Evolutionary conservation across 2,888 invertebrate genomes (phyloP).

Genomic region (Stenchaetothrips biformis): DNA sequence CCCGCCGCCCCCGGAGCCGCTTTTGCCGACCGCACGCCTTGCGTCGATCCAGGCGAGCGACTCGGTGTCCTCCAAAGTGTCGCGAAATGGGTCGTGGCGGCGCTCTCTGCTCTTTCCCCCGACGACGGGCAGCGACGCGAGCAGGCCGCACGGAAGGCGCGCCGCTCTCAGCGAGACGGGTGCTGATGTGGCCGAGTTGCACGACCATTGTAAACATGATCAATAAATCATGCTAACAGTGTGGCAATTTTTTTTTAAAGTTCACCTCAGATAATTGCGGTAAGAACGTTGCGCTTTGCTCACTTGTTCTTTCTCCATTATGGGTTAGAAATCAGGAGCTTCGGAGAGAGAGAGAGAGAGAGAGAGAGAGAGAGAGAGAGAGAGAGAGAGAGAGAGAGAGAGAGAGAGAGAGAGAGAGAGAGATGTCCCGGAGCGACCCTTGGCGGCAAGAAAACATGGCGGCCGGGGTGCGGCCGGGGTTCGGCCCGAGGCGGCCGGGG

Average conservation of each 20-base stretch:
- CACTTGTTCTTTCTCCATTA: background rate
- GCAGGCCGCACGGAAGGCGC: background rate
- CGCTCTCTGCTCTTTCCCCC: conserved; percentile 49
- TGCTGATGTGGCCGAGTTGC: no score
- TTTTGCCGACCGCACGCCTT: no score
- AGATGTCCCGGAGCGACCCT: background rate
- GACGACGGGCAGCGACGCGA: background rate
- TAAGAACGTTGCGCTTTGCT: no score
- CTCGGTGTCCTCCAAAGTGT: background rate
- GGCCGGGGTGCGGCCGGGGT: background rate
- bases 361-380: background rate
- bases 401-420: background rate
- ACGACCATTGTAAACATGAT: no score
- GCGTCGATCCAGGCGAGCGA: no score
- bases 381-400: background rate
- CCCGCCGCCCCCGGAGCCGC: no score
- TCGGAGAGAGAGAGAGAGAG: background rate
- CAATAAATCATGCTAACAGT: no score
- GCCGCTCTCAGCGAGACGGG: no score
- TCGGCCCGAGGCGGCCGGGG: background rate
- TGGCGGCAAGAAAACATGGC: background rate
- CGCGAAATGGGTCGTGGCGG: conserved; percentile 40
- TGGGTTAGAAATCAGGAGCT: no score
- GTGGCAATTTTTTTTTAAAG: no score
- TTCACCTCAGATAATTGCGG: no score